Evolutionary conservation across 1,140 invertebrate species (phyloP).

Genomic region (Drosophila teissieri): DNA sequence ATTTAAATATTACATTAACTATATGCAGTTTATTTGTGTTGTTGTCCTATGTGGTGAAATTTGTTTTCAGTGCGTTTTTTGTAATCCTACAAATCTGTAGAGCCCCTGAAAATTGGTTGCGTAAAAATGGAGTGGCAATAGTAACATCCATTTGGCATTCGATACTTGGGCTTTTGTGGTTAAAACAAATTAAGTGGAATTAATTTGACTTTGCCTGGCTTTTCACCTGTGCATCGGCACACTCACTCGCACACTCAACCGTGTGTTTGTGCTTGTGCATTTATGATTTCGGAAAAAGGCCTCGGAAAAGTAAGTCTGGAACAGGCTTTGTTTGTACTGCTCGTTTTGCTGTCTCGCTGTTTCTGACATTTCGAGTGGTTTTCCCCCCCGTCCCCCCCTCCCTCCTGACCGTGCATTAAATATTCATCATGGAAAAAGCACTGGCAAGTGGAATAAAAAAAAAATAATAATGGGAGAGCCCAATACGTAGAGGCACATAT

Average conservation of each 20-base stretch:
- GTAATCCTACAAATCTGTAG: not conserved
- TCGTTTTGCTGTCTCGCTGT: constrained; percentile 61
- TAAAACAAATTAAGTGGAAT: constrained; percentile 80
- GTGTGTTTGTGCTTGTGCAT: constrained; percentile 24
- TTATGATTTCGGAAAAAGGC: constrained; percentile 67
- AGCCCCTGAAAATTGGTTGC: no score
- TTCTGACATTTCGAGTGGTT: constrained; percentile 68
- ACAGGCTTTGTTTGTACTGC: constrained; percentile 60
- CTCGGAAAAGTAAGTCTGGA: constrained; percentile 43
- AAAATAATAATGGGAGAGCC: constrained; percentile 20
- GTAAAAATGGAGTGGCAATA: not conserved
- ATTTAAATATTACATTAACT: no score
- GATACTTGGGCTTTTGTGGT: constrained; percentile 63
- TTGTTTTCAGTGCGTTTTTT: not conserved
- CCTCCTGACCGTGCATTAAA: constrained; percentile 51
- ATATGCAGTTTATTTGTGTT: no score
- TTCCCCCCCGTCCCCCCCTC: not conserved
- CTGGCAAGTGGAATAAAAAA: constrained; percentile 13
- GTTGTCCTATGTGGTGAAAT: no score
- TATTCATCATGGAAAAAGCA: constrained; percentile 60
- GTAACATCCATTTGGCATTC: constrained; percentile 49
- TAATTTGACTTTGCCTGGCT: constrained; percentile 70
- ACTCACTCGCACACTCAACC: constrained; percentile 16
- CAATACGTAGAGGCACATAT: constrained; percentile 27
- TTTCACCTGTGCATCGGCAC: constrained; percentile 73